Evolutionary conservation across 2,888 invertebrate genomes (phyloP), one percentile per base, ranked within the genome.

Genomic region (Gastrophysa polygoni): DNA sequence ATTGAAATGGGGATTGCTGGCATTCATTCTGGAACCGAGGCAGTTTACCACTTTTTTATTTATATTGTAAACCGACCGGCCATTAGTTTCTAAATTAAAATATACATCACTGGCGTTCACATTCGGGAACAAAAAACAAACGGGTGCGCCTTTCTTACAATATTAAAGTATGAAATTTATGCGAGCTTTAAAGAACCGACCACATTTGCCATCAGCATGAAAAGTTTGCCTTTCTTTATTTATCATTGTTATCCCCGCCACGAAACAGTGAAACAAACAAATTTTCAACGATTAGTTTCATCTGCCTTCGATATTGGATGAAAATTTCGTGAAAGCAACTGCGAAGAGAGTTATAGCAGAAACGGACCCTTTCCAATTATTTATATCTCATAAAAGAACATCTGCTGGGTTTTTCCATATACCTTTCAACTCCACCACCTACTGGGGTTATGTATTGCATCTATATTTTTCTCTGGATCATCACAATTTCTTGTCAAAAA

Each of bases 31-130:
- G 65, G 51, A 68, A 61, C 65, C 63, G 54, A 61, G 68, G 57
- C 68, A 68, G 64, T 76, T 75, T 74, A 73, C 38, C 38, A 75
- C 74, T 78, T 78, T 54, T 78, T 78, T 77, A 77, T 78, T 78
- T 78, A 76, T 77, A 78, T 77, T 74, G 75, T 72, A 76, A n/a
- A n/a, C 75, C 76, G 74, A 76, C 75, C 74, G 72, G 71, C 78
- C 79, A 78, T 79, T 80, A 80, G 79, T 79, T 79, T 78, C 77
- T 77, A 80, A 80, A 80, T 80, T 79, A 80, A 80, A 80, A 80
- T 80, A 80, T 80, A 80, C 80, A 80, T 79, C 79, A 80, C 78
- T 76, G 74, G 71, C 73, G 75, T 14, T 11, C 38, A 38, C 71
- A 75, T 75, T 75, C 78, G 75, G 74, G 77, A 77, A 77, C 75